Base-by-base conservation (phyloP, 1,140 invertebrate species). In the Gryon sp. region DNA sequence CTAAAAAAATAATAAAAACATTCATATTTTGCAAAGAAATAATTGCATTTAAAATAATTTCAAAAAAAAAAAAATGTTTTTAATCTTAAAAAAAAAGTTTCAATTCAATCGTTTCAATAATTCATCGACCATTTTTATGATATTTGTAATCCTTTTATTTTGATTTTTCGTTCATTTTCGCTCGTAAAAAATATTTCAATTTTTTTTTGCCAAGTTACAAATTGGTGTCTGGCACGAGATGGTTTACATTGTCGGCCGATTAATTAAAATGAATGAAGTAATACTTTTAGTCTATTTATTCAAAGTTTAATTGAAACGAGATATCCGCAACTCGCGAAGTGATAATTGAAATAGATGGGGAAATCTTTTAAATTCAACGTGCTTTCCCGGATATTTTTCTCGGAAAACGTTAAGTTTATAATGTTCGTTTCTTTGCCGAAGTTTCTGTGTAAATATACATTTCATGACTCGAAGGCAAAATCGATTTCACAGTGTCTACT, bases 401-500 rank as follows among this genome's bases (percentile, higher is more conserved):
- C 14, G 0, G 50, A n/a, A 40, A 62, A 66, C 30, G 60, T 53
- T 19, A 69, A 41, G 57, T 76, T 63, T 63, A 65, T 69, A 48
- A 76, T 69, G 38, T 69, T 57, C 48, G 20, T 18, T 70, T 62
- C 65, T 69, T 76, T 65, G 26, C 40, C 45, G 15, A 63, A 68
- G 32, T n/a, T n/a, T 43, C 36, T 62, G 60, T 46, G 66, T 45
- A 77, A 77, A 70, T 73, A 74, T 69, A 78, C 76, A 65, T 65
- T 68, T 55, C 68, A 66, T 50, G 48, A 52, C 75, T 72, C 40
- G 53, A 41, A 43, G 75, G 60, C 24, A 55, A 72, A 66, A 79
- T 79, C 68, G 63, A 79, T 74, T 65, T 74, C 28, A 28, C 59
- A 66, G 45, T 57, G 63, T 77, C 65, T 78, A 87, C 88, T 90